A percentile compares a stretch with the other conserved stretches of the same genome.
Conservation (phyloP, 2,888 invertebrate species). For the Drymonia ruficornis region DNA sequence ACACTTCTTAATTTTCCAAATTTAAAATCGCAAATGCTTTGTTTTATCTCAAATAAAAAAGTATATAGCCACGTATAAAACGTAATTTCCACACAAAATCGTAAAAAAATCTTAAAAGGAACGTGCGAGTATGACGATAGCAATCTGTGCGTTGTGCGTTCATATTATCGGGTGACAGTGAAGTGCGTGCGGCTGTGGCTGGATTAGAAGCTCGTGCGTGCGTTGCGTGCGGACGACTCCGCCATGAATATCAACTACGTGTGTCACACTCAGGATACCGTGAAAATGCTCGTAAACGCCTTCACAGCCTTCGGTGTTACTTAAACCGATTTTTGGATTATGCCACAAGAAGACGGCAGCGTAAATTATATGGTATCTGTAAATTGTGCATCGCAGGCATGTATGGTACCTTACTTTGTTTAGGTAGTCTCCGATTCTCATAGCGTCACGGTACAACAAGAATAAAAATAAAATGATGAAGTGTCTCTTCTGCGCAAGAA, state of each 20-base stretch:
- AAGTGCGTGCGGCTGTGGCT: neutral
- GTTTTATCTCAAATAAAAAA: too few species aligned
- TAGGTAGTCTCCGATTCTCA: too few species aligned
- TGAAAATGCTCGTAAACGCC: neutral
- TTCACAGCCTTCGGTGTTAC: neutral
- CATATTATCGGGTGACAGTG: constrained; percentile 1
- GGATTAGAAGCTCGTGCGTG: neutral
- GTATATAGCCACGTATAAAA: too few species aligned
- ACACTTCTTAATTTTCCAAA: too few species aligned
- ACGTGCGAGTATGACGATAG: neutral
- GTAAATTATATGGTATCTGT: neutral
- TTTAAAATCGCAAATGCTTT: too few species aligned
- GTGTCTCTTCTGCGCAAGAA: too few species aligned
- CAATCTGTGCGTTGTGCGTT: constrained; percentile 2
- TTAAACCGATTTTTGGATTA: neutral
- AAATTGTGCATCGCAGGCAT: too few species aligned
- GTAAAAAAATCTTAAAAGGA: neutral
- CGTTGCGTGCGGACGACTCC: neutral
- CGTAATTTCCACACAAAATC: neutral
- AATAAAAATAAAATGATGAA: too few species aligned
- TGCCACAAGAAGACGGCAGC: neutral
- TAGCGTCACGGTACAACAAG: too few species aligned
- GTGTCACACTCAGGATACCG: neutral
- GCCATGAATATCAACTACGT: constrained; percentile 5
- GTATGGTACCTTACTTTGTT: too few species aligned